Evolutionary conservation across 2,113 vertebrate genomes (phyloP), one percentile per base, ranked within the genome.

Genomic region (Oceanites oceanicus): DNA sequence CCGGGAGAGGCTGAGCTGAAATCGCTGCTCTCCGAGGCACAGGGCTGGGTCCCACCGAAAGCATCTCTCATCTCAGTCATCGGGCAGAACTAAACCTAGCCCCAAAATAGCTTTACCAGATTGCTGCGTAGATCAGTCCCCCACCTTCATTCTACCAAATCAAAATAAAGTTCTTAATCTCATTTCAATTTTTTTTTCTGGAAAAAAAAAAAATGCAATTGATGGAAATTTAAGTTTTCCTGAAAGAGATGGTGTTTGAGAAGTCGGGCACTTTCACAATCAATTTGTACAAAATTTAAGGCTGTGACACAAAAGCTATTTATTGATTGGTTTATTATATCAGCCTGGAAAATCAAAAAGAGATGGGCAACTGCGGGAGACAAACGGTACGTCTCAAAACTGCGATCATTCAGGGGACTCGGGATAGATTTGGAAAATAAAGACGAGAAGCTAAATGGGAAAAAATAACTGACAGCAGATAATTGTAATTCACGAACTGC

Each of bases 111-210:
- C 38, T 58, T 42, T 20, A 11, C 19, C 49, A 11, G 50, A 1
- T 1, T 17, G 32, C n/a, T 36, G 42, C 47, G 1, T 14, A 29
- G 14, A 13, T 5, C 86, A 3, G 50, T 19, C 15, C 44, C n/a
- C 10, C 11, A 4, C 21, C 52, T 22, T 50, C 67, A 1, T 38
- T n/a, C 44, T 34, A 18, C 10, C 10, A 2, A 62, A 11, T 13
- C 9, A 74, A 72, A 90, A 27, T 25, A 26, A n/a, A 2, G 0
- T 68, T 34, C 11, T 40, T 26, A 32, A 61, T 42, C 5, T 17
- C 15, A 3, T 26, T 11, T 45, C 9, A 26, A 0, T 5, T 0
- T 52, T 55, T 82, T 32, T 36, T 32, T 9, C 6, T 2, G 1
- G 44, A 15, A 17, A 5, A 23, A 21, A 21, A 32, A 45, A 10